Base-by-base conservation (phyloP, 2,888 invertebrate genomes). In the Drosophila melanosoma region DNA sequence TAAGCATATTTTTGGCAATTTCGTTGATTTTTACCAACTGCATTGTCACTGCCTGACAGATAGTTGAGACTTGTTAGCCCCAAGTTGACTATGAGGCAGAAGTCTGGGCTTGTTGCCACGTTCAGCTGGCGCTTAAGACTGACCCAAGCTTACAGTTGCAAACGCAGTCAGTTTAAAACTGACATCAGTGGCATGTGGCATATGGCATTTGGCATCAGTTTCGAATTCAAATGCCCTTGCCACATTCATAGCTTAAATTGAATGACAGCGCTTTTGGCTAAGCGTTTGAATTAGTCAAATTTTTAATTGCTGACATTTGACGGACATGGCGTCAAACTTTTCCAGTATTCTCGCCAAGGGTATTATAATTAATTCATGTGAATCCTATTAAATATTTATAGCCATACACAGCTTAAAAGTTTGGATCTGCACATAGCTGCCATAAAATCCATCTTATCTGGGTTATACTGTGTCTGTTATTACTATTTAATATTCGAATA, bases 11-110 rank as follows among this genome's bases (percentile, higher is more conserved):
- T 36, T 62, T 12, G 51, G 51, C 54, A 56, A 36, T 40, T 52
- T 74, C 79, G 75, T 67, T 70, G 79, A 74, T 64, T 78, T 59
- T 54, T 51, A 51, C 35, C 20, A 49, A 3, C 49, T 29, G 49
- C 49, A 49, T 7, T 15, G 20, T 8, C 35, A 23, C 23, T 23
- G 54, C n/a, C 17, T 23, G 7, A 29, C 45, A 42, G 36, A 17
- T 36, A 33, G 29, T 1, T 29, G 23, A 2, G 1, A 20, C 3
- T 1, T 20, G 12, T 42, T 20, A 42, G 7, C 6, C 12, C 12
- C 12, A 7, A 23, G 15, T 23, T 15, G 35, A 10, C 36, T 17
- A 1, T 15, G 10, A 36, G 45, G 0, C 20, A 12, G 45, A 3
- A 20, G 11, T 45, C 7, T 45, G 12, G 12, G 20, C 11, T 42